These are phyloP conservation scores for Teleogryllus oceanicus DNA, from an alignment of 2,888 invertebrate genomes.

Conservation along the genomic window DNA sequence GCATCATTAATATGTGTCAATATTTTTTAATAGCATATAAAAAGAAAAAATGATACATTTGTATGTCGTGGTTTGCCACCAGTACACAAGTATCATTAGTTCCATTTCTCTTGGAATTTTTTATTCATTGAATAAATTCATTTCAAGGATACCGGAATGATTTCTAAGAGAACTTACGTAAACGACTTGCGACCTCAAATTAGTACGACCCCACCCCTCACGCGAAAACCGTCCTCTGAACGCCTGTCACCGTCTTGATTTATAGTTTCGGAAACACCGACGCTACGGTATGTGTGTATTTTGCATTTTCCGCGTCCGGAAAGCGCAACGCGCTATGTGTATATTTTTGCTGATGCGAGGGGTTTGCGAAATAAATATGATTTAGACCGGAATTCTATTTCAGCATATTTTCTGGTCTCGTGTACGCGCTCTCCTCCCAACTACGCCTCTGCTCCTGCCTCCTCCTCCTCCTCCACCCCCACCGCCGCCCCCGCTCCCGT, in stretches of 20 bases:
- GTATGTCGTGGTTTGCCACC: no score
- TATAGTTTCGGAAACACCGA: conserved; percentile 18
- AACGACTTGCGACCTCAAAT: no score
- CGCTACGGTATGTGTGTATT: neutral
- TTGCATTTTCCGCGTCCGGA: neutral
- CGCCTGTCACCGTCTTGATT: conserved; percentile 20
- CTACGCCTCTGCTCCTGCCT: neutral
- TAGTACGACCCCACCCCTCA: no score
- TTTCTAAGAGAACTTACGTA: no score
- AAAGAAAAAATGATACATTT: no score
- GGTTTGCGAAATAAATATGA: conserved; percentile 35
- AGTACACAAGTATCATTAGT: no score
- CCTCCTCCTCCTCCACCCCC: neutral
- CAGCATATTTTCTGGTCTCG: conserved; percentile 4
- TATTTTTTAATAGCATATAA: no score
- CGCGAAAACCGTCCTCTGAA: no score
- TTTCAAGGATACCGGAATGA: no score
- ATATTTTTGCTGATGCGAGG: conserved; percentile 31
- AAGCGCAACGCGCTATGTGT: neutral
- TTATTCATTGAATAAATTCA: no score
- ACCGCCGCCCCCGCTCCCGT: neutral
- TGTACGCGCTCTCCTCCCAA: neutral
- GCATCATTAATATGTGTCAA: no score
- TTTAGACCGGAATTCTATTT: conserved; percentile 33
- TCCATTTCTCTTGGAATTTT: no score